Percentiles rank a stretch among this genome's conserved stretches.
phyloP scores from a whole-genome alignment of 2,797 vertebrate species.

The Cetoscarus ocellatus region DNA sequence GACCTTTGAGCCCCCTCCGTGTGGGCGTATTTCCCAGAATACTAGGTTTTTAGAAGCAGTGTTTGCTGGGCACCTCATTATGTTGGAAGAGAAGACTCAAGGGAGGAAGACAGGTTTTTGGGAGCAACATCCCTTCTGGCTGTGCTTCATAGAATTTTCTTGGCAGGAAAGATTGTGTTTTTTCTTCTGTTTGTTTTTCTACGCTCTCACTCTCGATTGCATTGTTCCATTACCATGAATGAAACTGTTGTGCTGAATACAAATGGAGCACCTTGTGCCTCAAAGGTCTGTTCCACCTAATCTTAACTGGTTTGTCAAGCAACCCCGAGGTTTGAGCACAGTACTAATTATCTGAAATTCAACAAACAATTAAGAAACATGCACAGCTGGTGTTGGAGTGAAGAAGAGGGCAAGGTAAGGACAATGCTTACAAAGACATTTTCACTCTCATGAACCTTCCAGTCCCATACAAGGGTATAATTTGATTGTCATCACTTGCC shows the following conservation, averaged over 20 bases:
- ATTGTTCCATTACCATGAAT: conserved; percentile 64
- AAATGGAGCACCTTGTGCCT: conserved; percentile 50
- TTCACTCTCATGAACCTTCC: not conserved
- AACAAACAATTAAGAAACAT: conserved; percentile 52
- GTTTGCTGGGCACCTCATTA: conserved; percentile 70
- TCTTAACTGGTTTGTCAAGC: conserved; percentile 49
- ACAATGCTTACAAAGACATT: not conserved
- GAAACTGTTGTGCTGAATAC: conserved; percentile 45
- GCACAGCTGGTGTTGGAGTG: conserved; percentile 13
- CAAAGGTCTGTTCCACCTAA: conserved; percentile 32
- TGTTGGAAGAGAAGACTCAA: conserved; percentile 58
- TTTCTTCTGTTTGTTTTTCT: conserved; percentile 60
- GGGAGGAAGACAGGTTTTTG: conserved; percentile 65
- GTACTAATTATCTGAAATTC: conserved; percentile 58
- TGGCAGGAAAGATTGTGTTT: conserved; percentile 65
- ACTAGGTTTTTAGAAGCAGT: conserved; percentile 48
- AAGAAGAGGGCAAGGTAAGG: not conserved
- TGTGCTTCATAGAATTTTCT: conserved; percentile 63
- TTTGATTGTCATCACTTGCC: not conserved
- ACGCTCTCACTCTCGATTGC: conserved; percentile 35
- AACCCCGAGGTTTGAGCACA: conserved; percentile 38
- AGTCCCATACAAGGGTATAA: not conserved
- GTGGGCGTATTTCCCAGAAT: conserved; percentile 72
- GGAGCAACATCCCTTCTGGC: conserved; percentile 71
- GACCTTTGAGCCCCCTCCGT: conserved; percentile 65